Evolutionary conservation across 2,888 invertebrate species (phyloP).

Genomic region (Melipona bicolor): DNA sequence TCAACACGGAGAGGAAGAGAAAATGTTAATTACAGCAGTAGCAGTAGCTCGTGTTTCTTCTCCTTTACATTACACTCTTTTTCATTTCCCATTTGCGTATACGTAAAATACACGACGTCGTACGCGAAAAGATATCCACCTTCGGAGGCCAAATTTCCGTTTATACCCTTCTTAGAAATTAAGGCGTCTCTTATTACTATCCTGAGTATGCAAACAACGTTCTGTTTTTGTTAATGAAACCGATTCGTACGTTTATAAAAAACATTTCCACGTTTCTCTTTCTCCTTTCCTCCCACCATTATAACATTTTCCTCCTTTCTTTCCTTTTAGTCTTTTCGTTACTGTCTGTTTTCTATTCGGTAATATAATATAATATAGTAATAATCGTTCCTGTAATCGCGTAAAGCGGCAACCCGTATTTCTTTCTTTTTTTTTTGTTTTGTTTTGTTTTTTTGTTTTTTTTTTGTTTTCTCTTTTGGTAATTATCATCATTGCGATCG

Average conservation of each 20-base stretch:
- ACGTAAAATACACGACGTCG: conserved; percentile 23
- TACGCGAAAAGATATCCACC: conserved; percentile 41
- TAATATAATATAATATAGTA: conserved; percentile 12
- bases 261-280: neutral
- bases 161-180: conserved; percentile 40
- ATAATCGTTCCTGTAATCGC: conserved; percentile 9
- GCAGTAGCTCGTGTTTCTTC: neutral
- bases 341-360: neutral
- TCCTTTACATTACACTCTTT: neutral
- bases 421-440: too few species aligned
- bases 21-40: neutral
- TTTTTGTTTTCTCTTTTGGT: neutral
- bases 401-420: neutral
- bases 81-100: conserved; percentile 23
- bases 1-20: conserved; percentile 32
- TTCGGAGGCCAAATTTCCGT: conserved; percentile 27
- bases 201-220: conserved; percentile 64
- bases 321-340: neutral
- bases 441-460: neutral
- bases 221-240: conserved; percentile 15
- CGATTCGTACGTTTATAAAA: conserved; percentile 29
- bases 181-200: conserved; percentile 64
- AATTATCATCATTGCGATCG: conserved; percentile 25
- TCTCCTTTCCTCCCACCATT: neutral
- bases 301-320: neutral